These are phyloP conservation scores for Andinoacara biseriatus DNA, from an alignment of 2,113 vertebrate species.

Conservation along the genomic window DNA sequence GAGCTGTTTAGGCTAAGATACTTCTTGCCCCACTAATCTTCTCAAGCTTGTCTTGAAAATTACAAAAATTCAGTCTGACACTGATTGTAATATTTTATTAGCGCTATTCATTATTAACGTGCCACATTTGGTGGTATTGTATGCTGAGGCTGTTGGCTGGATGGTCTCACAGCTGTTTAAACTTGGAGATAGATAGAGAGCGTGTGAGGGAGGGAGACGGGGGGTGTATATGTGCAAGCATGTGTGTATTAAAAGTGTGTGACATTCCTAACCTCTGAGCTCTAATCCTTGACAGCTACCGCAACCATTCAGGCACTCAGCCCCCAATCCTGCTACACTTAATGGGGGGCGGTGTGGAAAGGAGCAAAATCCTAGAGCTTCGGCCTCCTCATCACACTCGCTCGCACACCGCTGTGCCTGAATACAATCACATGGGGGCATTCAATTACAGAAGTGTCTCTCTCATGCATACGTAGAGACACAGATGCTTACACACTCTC, in stretches of 20 bases:
- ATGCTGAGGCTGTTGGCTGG: slow-evolving; percentile 10
- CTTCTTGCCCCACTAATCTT: slow-evolving; percentile 9
- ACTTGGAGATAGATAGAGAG: not conserved
- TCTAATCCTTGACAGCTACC: slow-evolving; percentile 56
- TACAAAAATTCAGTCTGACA: slow-evolving; percentile 52
- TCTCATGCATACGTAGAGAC: slow-evolving; percentile 38
- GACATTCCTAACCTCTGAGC: slow-evolving; percentile 47
- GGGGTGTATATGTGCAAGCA: not conserved
- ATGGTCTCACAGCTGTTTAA: slow-evolving; percentile 26
- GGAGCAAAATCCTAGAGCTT: slow-evolving; percentile 29
- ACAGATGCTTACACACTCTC: slow-evolving; percentile 29
- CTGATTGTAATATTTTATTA: slow-evolving; percentile 59
- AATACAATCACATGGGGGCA: slow-evolving; percentile 23
- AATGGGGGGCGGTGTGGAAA: slow-evolving; percentile 31
- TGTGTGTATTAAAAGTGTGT: slow-evolving; percentile 25
- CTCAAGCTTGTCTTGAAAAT: slow-evolving; percentile 22
- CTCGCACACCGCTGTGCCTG: slow-evolving; percentile 10
- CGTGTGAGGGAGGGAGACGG: not conserved
- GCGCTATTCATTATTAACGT: slow-evolving; percentile 56
- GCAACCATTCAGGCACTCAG: slow-evolving; percentile 30
- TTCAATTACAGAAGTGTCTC: slow-evolving; percentile 45
- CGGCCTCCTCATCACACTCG: slow-evolving; percentile 28
- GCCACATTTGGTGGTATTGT: slow-evolving; percentile 9
- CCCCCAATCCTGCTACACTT: slow-evolving; percentile 8
- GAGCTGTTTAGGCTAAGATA: slow-evolving; percentile 6